Evolutionary conservation across 2,797 vertebrate species (phyloP), one percentile per base, ranked within the genome.

Genomic region (Mallotus villosus): DNA sequence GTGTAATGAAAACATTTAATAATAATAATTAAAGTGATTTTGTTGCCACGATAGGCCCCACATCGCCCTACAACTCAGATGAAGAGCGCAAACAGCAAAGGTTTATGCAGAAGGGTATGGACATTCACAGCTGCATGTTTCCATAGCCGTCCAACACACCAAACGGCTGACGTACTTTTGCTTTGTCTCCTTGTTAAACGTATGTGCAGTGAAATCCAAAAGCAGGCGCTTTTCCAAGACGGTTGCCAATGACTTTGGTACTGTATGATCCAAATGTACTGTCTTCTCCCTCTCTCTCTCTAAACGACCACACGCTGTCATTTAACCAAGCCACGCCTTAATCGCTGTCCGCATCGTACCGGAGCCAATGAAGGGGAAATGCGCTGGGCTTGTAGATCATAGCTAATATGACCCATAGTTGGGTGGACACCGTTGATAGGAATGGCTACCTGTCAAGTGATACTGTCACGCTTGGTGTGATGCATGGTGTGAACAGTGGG

Each of bases 191-290:
- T 92, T 91, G 51, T 55, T 84, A 94, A 93, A 92, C 92, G 93
- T 90, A 87, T 95, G 97, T 97, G 82, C 94, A 99, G 97, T 98
- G 95, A 98, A 94, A 90, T 94, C 86, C 87, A 96, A 97, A 96
- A 95, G 96, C 96, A 97, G 96, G 92, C 96, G 93, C 86, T 94
- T 99, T 96, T 98, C 97, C 96, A 97, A 96, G 96, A 97, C 93
- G 92, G 92, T 99, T 95, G 93, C 95, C 95, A 96, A 87, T 97
- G 97, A 99, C 92, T 94, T 99, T 96, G 97, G 97, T 99, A 94
- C 71, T 91, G 92, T 93, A 98, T 95, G 91, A 93, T 85, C 73
- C 59, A 61, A 57, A 78, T 75, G 81, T 76, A 21, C 71, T 83
- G 74, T 73, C 59, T 58, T 84, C 86, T 91, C 80, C 91, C 9